These are phyloP conservation scores for Catajapyx aquilonaris DNA, from an alignment of 1,140 invertebrate species.

Conservation along the genomic window DNA sequence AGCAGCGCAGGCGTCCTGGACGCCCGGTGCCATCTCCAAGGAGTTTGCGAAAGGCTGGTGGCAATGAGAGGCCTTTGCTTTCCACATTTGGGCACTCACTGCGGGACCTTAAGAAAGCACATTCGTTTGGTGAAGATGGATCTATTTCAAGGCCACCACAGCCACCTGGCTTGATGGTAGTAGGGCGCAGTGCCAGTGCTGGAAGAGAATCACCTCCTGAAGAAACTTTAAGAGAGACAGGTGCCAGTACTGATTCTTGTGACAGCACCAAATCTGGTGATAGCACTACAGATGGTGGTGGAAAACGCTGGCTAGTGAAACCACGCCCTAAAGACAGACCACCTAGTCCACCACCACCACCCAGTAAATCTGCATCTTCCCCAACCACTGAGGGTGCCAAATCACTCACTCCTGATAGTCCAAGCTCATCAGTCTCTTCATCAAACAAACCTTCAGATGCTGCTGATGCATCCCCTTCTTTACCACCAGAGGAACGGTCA, in stretches of 20 bases:
- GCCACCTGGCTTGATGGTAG: no score
- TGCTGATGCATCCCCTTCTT: conserved; percentile 17
- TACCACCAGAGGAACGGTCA: conserved; percentile 10
- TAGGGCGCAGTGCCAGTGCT: no score
- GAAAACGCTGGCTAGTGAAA: conserved; percentile 5
- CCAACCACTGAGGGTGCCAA: conserved; percentile 21
- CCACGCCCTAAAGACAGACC: conserved; percentile 10
- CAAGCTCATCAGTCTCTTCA: background rate
- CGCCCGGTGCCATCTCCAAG: conserved; percentile 9
- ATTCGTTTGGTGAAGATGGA: no score
- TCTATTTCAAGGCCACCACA: no score
- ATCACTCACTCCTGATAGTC: conserved; percentile 12
- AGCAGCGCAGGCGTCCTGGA: conserved; percentile 4
- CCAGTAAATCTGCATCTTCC: conserved; percentile 16
- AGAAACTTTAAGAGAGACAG: no score
- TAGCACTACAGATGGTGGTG: conserved; percentile 8
- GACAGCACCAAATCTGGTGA: conserved; percentile 22
- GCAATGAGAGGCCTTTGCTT: no score
- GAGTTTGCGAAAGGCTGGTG: conserved; percentile 7
- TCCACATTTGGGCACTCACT: no score
- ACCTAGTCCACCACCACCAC: conserved; percentile 12
- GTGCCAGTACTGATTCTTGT: conserved; percentile 35
- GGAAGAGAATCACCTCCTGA: no score
- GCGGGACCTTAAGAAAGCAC: no score
- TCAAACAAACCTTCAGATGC: background rate